Evolutionary conservation across 2,888 invertebrate genomes (phyloP).

Genomic region (Cepaea hortensis): DNA sequence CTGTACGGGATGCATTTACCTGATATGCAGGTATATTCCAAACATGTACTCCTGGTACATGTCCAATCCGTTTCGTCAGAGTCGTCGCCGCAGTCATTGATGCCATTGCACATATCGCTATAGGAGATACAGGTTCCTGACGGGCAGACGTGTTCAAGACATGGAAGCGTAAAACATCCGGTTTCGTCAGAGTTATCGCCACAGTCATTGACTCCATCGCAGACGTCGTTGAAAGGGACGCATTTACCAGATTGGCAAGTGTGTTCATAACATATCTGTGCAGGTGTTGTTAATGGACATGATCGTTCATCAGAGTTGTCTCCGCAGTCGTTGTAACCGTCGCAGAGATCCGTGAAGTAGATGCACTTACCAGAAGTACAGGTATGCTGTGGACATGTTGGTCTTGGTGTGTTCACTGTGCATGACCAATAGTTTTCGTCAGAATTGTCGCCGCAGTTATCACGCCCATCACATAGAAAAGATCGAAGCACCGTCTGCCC

Average conservation of each 20-base stretch:
- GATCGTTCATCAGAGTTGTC: not conserved
- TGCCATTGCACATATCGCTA: not conserved
- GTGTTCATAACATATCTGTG: not conserved
- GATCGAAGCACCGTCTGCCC: too few relatives aligned
- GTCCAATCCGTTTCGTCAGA: constrained; percentile 4
- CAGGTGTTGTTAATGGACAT: not conserved
- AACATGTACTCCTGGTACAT: too few relatives aligned
- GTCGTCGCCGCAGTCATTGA: constrained; percentile 3
- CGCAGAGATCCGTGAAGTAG: not conserved
- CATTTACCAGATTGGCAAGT: not conserved
- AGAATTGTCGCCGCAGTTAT: constrained; percentile 6
- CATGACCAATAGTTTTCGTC: not conserved
- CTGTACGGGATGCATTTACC: not conserved
- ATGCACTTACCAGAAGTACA: not conserved
- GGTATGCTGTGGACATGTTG: not conserved
- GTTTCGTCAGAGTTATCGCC: not conserved
- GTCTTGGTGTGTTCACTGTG: too few relatives aligned
- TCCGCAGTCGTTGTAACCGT: not conserved
- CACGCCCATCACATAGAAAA: not conserved
- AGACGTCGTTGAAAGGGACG: not conserved
- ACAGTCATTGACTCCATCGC: constrained; percentile 4
- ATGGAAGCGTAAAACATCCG: not conserved
- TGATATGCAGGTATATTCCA: not conserved
- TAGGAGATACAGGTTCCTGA: not conserved
- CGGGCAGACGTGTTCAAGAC: not conserved